Evolutionary conservation across 2,888 invertebrate genomes (phyloP).

Genomic region (Agapostemon virescens): DNA sequence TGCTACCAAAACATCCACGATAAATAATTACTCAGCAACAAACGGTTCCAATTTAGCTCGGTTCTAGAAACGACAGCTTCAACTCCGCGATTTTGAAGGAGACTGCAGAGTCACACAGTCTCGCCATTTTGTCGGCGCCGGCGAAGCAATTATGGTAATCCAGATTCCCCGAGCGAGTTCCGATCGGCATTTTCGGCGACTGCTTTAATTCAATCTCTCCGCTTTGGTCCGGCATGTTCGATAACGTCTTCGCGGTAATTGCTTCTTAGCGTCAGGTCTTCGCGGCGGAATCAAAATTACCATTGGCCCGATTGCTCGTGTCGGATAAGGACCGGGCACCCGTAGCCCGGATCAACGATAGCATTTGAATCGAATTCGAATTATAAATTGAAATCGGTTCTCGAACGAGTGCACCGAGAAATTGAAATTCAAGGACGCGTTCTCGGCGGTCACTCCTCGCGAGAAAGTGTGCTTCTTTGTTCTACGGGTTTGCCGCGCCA

Average conservation of each 20-base stretch:
- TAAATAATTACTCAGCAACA: neutral
- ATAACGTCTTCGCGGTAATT: conserved; percentile 32
- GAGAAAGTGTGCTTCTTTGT: conserved; percentile 12
- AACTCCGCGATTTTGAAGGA: conserved; percentile 13
- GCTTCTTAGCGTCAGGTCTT: conserved; percentile 19
- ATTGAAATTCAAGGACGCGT: conserved; percentile 4
- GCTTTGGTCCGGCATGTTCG: neutral
- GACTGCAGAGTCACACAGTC: neutral
- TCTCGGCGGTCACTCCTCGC: neutral
- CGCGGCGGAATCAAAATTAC: neutral
- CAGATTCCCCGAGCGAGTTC: conserved; percentile 19
- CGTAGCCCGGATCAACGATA: neutral
- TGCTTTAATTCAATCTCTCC: conserved; percentile 28
- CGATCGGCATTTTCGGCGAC: conserved; percentile 16
- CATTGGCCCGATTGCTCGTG: neutral
- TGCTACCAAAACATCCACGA: neutral
- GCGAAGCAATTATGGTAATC: conserved; percentile 53
- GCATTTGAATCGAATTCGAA: conserved; percentile 4
- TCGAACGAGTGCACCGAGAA: neutral
- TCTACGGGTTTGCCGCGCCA: neutral
- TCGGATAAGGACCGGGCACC: neutral
- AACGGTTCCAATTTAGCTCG: neutral
- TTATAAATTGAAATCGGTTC: neutral
- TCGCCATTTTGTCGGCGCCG: conserved; percentile 8
- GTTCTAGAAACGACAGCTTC: conserved; percentile 12